Base-by-base conservation (phyloP, 1,140 invertebrate genomes). In the Nebria ingens region DNA sequence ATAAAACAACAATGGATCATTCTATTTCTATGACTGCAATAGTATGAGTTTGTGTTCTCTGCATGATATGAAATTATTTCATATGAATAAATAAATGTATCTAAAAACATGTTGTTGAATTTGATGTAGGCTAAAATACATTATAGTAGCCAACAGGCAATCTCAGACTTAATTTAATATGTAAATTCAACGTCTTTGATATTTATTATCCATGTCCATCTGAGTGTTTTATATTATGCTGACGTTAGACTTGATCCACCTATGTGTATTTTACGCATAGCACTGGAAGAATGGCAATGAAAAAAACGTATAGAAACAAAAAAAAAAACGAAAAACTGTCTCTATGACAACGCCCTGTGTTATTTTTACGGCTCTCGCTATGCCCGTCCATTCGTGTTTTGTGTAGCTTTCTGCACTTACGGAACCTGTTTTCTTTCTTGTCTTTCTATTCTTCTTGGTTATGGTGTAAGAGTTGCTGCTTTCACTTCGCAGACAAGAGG, bases 281-380 rank as follows among this genome's bases (percentile, higher is more conserved):
- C 40, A 11, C 9, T 45, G 25, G 4, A 29, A 13, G 25, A 29
- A 29, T n/a, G n/a, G n/a, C n/a, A n/a, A n/a, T n/a, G n/a, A n/a
- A n/a, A n/a, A n/a, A n/a, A n/a, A n/a, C n/a, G n/a, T n/a, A n/a
- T n/a, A n/a, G n/a, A n/a, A n/a, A n/a, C n/a, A n/a, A n/a, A n/a
- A n/a, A n/a, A n/a, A n/a, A n/a, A n/a, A n/a, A 29, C 4, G 15
- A 45, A 45, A 45, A 45, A 17, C 40, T 9, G 40, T 12, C 9
- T 4, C 40, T 17, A 3, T 45, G 40, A 45, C 40, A 45, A 17
- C 40, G 40, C 3, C 40, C 17, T 12, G 9, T 45, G 40, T 45
- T 45, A 45, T 45, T 45, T 45, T 45, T 45, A 45, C 40, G 40
- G 40, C 17, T 45, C 17, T 45, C 15, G 40, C 6, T 34, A 34